These are phyloP conservation scores for Saguinus imperator DNA, from an alignment of 2,113 vertebrate genomes.

Conservation along the genomic window DNA sequence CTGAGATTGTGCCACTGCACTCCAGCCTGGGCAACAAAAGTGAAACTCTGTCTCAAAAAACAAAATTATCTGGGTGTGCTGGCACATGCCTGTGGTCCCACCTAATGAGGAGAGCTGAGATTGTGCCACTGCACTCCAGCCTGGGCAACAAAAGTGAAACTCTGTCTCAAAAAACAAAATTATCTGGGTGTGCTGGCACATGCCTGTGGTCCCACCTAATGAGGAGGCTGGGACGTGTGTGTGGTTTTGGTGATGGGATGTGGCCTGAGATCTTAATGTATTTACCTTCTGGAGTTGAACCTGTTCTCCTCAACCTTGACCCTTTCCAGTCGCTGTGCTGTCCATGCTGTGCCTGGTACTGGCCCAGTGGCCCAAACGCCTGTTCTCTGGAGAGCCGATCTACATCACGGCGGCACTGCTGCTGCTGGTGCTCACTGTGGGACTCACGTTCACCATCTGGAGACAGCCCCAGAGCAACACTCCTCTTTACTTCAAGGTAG, in stretches of 20 bases:
- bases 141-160: too few relatives aligned
- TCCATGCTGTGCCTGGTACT: constrained; percentile 85
- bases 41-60: too few relatives aligned
- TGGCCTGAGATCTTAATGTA: neutral
- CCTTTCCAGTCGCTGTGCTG: constrained; percentile 85
- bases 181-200: too few relatives aligned
- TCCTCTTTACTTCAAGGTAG: constrained; percentile 91
- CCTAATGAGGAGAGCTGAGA: too few relatives aligned
- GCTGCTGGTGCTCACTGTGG: constrained; percentile 76
- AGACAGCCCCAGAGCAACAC: constrained; percentile 91
- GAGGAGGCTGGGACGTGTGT: too few relatives aligned
- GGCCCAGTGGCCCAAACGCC: constrained; percentile 41
- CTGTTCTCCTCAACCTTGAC: accelerated
- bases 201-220: too few relatives aligned
- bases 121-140: too few relatives aligned
- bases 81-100: too few relatives aligned
- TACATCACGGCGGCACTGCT: constrained; percentile 59
- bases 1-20: too few relatives aligned
- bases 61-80: too few relatives aligned
- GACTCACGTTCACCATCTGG: constrained; percentile 85
- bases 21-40: too few relatives aligned
- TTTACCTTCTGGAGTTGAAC: neutral
- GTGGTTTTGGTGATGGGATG: neutral
- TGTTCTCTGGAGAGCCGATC: constrained; percentile 52
- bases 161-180: too few relatives aligned